A percentile compares a stretch with the other conserved stretches of the same genome.
These are phyloP conservation scores for Clangula hyemalis DNA, from an alignment of 2,797 vertebrate genomes.

Conservation along the genomic window DNA sequence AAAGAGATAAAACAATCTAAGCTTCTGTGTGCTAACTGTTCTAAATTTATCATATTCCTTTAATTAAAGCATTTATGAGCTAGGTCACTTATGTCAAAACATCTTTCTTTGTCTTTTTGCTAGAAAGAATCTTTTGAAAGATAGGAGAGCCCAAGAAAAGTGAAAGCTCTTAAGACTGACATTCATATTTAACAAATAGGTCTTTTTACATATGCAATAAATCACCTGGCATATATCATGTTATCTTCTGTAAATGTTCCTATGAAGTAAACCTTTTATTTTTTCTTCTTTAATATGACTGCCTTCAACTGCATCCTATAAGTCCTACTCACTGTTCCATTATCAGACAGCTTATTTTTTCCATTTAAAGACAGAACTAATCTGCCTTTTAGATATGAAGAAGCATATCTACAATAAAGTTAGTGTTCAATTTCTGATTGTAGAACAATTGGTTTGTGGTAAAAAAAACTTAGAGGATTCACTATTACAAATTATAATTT, in stretches of 20 bases:
- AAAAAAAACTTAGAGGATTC: neutral
- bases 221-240: neutral
- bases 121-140: neutral
- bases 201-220: neutral
- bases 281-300: neutral
- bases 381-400: neutral
- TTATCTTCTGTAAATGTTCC: neutral
- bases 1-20: neutral
- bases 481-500: neutral
- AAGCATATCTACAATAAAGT: neutral
- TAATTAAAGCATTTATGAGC: neutral
- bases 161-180: neutral
- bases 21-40: neutral
- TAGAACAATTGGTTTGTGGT: neutral
- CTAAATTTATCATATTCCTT: neutral
- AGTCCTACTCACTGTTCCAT: neutral
- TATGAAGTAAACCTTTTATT: neutral
- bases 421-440: neutral
- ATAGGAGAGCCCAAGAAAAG: slow-evolving; percentile 1
- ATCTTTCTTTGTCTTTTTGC: neutral
- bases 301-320: neutral
- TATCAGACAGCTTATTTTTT: neutral
- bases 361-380: neutral
- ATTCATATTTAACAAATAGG: neutral
- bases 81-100: neutral